Evolutionary conservation across 2,888 invertebrate genomes (phyloP), one percentile per base, ranked within the genome.

Genomic region (Eupithecia tripunctaria): DNA sequence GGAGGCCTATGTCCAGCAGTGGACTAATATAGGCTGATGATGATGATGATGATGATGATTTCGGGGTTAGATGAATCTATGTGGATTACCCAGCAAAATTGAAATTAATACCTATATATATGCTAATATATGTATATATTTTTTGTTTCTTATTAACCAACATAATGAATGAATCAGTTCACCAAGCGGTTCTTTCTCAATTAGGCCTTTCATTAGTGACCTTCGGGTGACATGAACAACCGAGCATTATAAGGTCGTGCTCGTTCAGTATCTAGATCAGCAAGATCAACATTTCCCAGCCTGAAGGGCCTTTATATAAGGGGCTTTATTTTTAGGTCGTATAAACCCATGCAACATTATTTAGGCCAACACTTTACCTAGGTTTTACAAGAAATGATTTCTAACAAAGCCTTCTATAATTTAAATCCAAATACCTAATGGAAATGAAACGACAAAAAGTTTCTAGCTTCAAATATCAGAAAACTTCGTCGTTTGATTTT

Each of bases 121-220:
- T n/a, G n/a, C n/a, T n/a, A n/a, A n/a, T n/a, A n/a, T n/a, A n/a
- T n/a, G n/a, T n/a, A n/a, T n/a, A n/a, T n/a, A n/a, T n/a, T n/a
- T n/a, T n/a, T n/a, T n/a, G n/a, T n/a, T n/a, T n/a, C n/a, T n/a
- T n/a, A n/a, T 21, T 21, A 51, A 21, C 21, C 32, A 3, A 62
- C 18, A 18, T 18, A 36, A n/a, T 36, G n/a, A n/a, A 63, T 32
- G 10, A 67, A 63, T 64, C 27, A 18, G 65, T 66, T 70, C 43
- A 62, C 51, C 60, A 59, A 66, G 66, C 43, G 56, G 70, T 69
- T 60, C 68, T 75, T 79, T 67, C 73, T 64, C 71, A 77, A 51
- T 56, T 25, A 3, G 56, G 12, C 73, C 77, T 79, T 79, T 77
- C 79, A 74, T 77, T 66, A 71, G 62, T 74, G 75, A 74, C 79